Percentiles rank a stretch among this genome's conserved stretches.
Evolutionary conservation across 2,888 invertebrate species (phyloP).

Genomic region (Lottia gigantea): DNA sequence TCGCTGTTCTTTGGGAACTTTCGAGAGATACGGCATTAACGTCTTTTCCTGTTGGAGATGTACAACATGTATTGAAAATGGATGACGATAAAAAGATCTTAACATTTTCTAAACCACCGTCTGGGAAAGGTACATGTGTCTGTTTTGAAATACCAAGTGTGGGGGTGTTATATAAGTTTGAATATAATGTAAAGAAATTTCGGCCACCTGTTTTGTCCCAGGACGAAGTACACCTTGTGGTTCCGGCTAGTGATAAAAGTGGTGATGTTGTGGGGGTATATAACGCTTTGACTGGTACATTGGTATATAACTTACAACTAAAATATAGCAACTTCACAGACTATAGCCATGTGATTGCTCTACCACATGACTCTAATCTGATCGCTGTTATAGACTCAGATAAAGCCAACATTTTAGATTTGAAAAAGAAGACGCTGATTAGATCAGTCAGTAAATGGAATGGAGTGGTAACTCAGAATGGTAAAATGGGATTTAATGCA

Average conservation of each 20-base stretch:
- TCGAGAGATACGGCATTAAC: constrained; percentile 80
- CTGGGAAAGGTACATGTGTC: constrained; percentile 42
- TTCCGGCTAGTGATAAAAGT: constrained; percentile 77
- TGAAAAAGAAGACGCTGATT: constrained; percentile 87
- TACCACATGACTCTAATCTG: constrained; percentile 73
- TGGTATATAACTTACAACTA: constrained; percentile 63
- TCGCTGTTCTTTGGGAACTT: constrained; percentile 89
- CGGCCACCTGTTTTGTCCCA: constrained; percentile 83
- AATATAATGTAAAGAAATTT: constrained; percentile 83
- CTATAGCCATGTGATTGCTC: constrained; percentile 61
- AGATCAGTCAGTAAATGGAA: constrained; percentile 92
- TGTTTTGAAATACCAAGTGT: constrained; percentile 75
- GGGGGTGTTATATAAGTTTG: constrained; percentile 81
- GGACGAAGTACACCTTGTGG: constrained; percentile 82
- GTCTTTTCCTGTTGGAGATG: constrained; percentile 85
- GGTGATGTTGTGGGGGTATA: constrained; percentile 88
- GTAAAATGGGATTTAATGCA: constrained; percentile 89
- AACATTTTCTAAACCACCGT: constrained; percentile 74
- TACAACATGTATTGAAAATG: constrained; percentile 80
- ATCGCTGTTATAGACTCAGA: constrained; percentile 90
- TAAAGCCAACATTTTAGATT: constrained; percentile 86
- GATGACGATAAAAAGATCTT: constrained; percentile 81
- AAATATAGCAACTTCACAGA: constrained; percentile 65
- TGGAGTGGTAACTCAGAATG: constrained; percentile 74
- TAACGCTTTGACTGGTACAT: constrained; percentile 82